phyloP scores from a whole-genome alignment of 1,140 invertebrate species.

The Coboldia fuscipes region DNA sequence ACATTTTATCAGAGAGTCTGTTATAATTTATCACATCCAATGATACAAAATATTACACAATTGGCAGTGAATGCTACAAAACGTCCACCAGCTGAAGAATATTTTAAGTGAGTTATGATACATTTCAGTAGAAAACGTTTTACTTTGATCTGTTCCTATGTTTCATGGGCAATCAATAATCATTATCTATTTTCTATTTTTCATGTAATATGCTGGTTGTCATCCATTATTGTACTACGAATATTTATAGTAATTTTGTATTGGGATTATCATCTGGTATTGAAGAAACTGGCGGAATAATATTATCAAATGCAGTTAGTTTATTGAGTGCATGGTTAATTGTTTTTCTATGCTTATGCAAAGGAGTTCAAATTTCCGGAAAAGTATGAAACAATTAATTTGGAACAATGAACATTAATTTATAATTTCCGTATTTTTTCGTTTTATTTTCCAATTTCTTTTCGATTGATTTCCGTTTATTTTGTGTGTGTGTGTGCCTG shows the following conservation, averaged over 20 bases:
- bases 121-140: too few species aligned
- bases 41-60: conserved; percentile 24
- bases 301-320: conserved; percentile 40
- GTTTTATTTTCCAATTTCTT: too few species aligned
- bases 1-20: conserved; percentile 38
- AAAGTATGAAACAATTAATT: conserved; percentile 27
- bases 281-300: conserved; percentile 45
- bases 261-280: conserved; percentile 49
- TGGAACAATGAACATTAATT: neutral
- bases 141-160: conserved; percentile 2
- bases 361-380: conserved; percentile 66
- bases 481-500: conserved; percentile 1
- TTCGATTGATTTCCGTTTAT: neutral
- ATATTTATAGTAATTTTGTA: conserved; percentile 38
- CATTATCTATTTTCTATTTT: neutral
- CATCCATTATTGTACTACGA: neutral
- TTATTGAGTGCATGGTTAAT: conserved; percentile 57
- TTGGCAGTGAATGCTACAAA: conserved; percentile 30
- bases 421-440: too few species aligned
- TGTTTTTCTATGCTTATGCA: conserved; percentile 58
- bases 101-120: conserved; percentile 57
- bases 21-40: conserved; percentile 27
- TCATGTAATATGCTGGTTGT: neutral
- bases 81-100: conserved; percentile 59
- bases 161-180: neutral